phyloP scores from a whole-genome alignment of 2,888 invertebrate species.

The Zhuqinia jingwanae region DNA sequence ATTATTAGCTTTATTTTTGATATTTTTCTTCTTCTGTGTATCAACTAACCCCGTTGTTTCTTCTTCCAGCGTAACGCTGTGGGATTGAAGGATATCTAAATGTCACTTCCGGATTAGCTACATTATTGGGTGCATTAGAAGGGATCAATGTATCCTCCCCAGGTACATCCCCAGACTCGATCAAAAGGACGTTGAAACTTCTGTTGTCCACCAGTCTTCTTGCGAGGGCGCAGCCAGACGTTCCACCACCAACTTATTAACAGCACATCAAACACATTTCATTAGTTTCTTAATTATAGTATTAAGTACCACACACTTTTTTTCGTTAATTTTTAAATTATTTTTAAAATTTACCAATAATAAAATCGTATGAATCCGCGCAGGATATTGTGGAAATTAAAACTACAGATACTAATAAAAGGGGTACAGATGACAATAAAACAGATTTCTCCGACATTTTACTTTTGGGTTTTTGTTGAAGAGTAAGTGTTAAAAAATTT shows the following conservation, averaged over 20 bases:
- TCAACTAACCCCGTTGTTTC: neutral
- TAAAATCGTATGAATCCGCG: neutral
- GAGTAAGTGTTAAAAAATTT: no score
- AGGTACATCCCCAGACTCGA: constrained; percentile 43
- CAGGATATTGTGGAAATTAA: no score
- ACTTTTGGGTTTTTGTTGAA: no score
- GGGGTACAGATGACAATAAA: no score
- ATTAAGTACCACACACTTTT: no score
- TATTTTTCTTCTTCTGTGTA: neutral
- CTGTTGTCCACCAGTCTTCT: neutral
- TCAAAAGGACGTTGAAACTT: constrained; percentile 19
- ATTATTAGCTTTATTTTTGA: neutral
- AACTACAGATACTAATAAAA: no score
- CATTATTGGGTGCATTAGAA: neutral
- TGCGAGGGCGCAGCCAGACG: constrained; percentile 7
- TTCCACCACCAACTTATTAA: constrained; percentile 45
- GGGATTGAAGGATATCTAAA: neutral
- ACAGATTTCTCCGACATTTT: no score
- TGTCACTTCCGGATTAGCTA: neutral
- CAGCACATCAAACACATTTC: neutral
- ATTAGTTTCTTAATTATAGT: no score
- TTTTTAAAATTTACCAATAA: constrained; percentile 5
- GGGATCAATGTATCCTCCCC: constrained; percentile 7
- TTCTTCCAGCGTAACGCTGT: neutral
- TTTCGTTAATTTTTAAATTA: no score